Evolutionary conservation across 2,113 vertebrate species (phyloP).

Genomic region (Microcebus jonahi): DNA sequence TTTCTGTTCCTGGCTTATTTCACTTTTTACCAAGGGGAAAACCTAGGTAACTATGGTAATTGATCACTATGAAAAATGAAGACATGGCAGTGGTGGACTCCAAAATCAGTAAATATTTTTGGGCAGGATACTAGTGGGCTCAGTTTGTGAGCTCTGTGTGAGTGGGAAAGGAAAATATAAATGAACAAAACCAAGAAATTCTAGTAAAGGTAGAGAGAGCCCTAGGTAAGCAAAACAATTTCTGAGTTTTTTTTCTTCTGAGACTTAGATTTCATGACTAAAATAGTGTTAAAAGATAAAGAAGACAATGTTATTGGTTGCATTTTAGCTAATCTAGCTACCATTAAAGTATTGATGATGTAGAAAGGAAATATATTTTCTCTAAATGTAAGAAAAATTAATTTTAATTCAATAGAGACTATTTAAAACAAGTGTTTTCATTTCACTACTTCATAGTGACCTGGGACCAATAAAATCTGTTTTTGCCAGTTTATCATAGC

Average conservation of each 20-base stretch:
- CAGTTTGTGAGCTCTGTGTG: not conserved
- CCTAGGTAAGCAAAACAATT: conserved; percentile 38
- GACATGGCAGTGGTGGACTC: not conserved
- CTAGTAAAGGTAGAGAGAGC: not conserved
- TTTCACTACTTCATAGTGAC: not conserved
- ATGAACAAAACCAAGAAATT: conserved; percentile 46
- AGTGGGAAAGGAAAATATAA: conserved; percentile 31
- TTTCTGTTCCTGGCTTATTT: too few species aligned
- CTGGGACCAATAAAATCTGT: not conserved
- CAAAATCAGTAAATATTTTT: not conserved
- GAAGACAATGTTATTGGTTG: not conserved
- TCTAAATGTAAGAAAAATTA: conserved; percentile 48
- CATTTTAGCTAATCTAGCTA: not conserved
- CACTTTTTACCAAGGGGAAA: not conserved
- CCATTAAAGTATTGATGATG: not conserved
- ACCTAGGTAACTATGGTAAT: not conserved
- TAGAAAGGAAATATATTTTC: not conserved
- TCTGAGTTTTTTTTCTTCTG: not conserved
- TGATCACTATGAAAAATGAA: not conserved
- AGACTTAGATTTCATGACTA: not conserved
- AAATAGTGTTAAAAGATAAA: not conserved
- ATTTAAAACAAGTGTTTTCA: conserved; percentile 28
- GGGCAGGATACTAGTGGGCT: not conserved
- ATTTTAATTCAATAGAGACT: conserved; percentile 17
- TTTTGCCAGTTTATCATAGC: conserved; percentile 32